A percentile compares a stretch with the other conserved stretches of the same genome.
Conservation (phyloP, 2,797 vertebrate genomes). For the Sebastes glaucus region DNA sequence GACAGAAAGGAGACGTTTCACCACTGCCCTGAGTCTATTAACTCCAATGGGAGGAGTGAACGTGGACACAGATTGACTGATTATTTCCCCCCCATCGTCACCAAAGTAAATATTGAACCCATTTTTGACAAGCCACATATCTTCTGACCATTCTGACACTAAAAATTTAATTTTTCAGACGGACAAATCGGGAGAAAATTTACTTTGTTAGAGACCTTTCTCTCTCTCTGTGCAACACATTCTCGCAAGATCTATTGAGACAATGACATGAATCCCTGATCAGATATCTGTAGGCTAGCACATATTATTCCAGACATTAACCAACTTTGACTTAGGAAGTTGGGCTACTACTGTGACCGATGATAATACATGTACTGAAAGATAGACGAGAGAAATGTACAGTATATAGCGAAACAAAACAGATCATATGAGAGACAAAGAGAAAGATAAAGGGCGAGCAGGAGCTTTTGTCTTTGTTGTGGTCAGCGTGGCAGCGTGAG, state of each 20-base stretch:
- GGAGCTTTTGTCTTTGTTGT: constrained; percentile 54
- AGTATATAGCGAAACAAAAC: neutral
- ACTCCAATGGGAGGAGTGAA: neutral
- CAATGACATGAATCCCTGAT: neutral
- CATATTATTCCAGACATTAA: neutral
- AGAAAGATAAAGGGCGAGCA: constrained; percentile 19
- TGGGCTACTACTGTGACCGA: neutral
- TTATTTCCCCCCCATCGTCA: too few relatives aligned
- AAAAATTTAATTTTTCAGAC: too few relatives aligned
- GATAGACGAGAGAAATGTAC: neutral
- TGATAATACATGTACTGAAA: neutral
- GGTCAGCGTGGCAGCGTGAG: constrained; percentile 32
- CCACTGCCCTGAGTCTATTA: neutral
- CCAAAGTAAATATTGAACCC: too few relatives aligned
- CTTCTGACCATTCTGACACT: too few relatives aligned
- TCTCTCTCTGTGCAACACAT: too few relatives aligned
- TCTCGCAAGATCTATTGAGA: neutral
- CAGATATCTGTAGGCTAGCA: neutral
- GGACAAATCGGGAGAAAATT: too few relatives aligned
- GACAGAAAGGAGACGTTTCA: neutral
- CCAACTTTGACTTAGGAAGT: neutral
- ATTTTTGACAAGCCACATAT: too few relatives aligned
- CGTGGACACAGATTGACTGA: too few relatives aligned
- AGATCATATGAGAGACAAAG: constrained; percentile 6
- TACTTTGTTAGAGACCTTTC: too few relatives aligned